Evolutionary conservation across 2,113 vertebrate species (phyloP).

Genomic region (Rana temporaria): DNA sequence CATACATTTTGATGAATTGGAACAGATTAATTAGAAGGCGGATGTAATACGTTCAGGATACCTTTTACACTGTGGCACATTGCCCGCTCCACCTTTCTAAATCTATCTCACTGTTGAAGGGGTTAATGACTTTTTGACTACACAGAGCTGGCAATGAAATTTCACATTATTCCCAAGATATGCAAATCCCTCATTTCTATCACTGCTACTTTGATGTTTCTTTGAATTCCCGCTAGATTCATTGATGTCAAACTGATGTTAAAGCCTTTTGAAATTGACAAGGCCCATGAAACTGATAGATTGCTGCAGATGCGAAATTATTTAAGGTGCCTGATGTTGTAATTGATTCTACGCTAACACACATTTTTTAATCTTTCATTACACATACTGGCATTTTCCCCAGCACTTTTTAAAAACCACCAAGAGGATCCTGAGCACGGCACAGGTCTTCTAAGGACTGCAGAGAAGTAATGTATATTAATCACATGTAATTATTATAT

Average conservation of each 20-base stretch:
- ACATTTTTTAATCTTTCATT: conserved; percentile 56
- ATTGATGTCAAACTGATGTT: conserved; percentile 51
- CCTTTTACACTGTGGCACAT: background rate
- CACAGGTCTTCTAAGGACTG: conserved; percentile 15
- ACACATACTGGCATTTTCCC: conserved; percentile 54
- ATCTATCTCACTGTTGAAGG: conserved; percentile 22
- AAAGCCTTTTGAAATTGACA: conserved; percentile 58
- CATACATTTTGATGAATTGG: background rate
- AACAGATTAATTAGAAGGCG: background rate
- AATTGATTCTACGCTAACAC: conserved; percentile 56
- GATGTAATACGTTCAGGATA: background rate
- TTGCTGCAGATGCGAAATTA: conserved; percentile 57
- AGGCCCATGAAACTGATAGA: conserved; percentile 58
- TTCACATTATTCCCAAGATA: conserved; percentile 49
- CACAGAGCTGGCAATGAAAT: conserved; percentile 31
- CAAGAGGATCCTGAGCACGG: conserved; percentile 38
- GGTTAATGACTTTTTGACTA: conserved; percentile 48
- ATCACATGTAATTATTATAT: conserved; percentile 32
- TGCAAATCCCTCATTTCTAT: conserved; percentile 52
- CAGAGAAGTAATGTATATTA: conserved; percentile 14
- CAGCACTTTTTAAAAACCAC: conserved; percentile 43
- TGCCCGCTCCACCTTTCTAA: background rate
- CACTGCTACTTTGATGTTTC: conserved; percentile 33
- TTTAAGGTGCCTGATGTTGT: conserved; percentile 53
- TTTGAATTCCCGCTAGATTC: conserved; percentile 50